Base-by-base conservation (phyloP, 2,113 vertebrate genomes). In the Boleophthalmus pectinirostris region DNA sequence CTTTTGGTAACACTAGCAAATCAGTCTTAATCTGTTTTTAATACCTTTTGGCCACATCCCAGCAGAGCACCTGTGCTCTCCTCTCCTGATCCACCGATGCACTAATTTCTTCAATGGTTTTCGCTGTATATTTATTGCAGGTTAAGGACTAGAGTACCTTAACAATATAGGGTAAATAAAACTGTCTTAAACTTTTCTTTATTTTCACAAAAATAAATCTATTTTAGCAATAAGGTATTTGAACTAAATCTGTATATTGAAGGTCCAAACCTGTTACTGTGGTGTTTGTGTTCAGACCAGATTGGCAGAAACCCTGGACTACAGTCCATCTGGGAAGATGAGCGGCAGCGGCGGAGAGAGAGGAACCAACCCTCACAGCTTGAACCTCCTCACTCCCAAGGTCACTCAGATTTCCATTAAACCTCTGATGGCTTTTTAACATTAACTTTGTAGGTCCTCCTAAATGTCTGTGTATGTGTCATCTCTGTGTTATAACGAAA, bases 251-350 rank as follows among this genome's bases (percentile, higher is more conserved):
- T 20, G 16, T 18, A n/a, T 53, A 20, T 8, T 53, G 49, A 53
- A 53, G 1, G 6, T 53, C 18, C 49, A 53, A n/a, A 54, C 20
- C 20, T 54, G 16, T 51, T 51, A 60, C 14, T 24, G 14, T 29
- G 13, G 57, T 69, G 86, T 82, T 49, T 8, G 85, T 77, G 12
- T 93, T 73, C 86, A 99, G 98, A 90, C 94, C 96, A 98, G 88
- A 95, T 97, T 80, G 97, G 96, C 79, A 95, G 91, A 85, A 99
- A 99, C 79, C 98, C 98, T 20, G 98, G 98, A 25, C 93, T 99
- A 21, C 97, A 97, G 83, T 95, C 94, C 71, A 98, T 99, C 90
- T 99, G 98, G 98, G 97, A 99, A 87, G 98, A 99, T 73, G 98
- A 99, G 91, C 98, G 96, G 85, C 96, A 96, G 85, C 93, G 98